A percentile compares a stretch with the other conserved stretches of the same genome.
Conservation (phyloP, 2,888 invertebrate species). For the Caenorhabditis sp. region DNA sequence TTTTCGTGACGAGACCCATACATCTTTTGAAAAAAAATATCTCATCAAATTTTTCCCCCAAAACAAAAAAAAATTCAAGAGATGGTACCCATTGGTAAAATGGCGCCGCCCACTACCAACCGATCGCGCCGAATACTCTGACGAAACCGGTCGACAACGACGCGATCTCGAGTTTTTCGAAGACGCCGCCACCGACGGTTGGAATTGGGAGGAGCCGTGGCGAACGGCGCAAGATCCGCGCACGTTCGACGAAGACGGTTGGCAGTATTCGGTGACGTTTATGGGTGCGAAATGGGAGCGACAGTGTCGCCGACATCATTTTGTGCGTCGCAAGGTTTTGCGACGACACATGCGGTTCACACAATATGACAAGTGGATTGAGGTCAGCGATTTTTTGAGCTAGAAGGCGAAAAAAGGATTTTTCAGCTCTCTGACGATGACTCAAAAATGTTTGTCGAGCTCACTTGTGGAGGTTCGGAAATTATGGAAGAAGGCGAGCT, state of each 20-base stretch:
- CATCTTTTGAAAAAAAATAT: background rate
- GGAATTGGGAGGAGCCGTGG: slow-evolving; percentile 55
- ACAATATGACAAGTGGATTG: slow-evolving; percentile 43
- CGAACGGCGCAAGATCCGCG: slow-evolving; percentile 22
- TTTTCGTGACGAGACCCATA: too few relatives aligned
- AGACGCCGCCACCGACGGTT: slow-evolving; percentile 17
- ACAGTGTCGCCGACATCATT: slow-evolving; percentile 15
- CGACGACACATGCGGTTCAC: slow-evolving; percentile 44
- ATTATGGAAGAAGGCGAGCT: slow-evolving; percentile 23
- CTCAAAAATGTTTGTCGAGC: slow-evolving; percentile 22
- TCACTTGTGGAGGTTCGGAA: slow-evolving; percentile 34
- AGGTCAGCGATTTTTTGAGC: slow-evolving; percentile 12
- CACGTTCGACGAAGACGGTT: slow-evolving; percentile 44
- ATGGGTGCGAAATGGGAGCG: slow-evolving; percentile 28
- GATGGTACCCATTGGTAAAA: slow-evolving; percentile 46
- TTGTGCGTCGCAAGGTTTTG: slow-evolving; percentile 38
- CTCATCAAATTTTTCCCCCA: slow-evolving; percentile 1
- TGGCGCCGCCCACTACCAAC: slow-evolving; percentile 38
- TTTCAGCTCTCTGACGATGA: slow-evolving; percentile 7
- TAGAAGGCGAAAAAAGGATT: background rate
- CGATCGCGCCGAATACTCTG: slow-evolving; percentile 39
- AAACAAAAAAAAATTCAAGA: too few relatives aligned
- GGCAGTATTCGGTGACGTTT: slow-evolving; percentile 44
- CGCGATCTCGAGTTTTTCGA: slow-evolving; percentile 11
- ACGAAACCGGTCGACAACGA: slow-evolving; percentile 14